A percentile compares a stretch with the other conserved stretches of the same genome.
Evolutionary conservation across 2,888 invertebrate genomes (phyloP).

Genomic region (Dasypolia templi): DNA sequence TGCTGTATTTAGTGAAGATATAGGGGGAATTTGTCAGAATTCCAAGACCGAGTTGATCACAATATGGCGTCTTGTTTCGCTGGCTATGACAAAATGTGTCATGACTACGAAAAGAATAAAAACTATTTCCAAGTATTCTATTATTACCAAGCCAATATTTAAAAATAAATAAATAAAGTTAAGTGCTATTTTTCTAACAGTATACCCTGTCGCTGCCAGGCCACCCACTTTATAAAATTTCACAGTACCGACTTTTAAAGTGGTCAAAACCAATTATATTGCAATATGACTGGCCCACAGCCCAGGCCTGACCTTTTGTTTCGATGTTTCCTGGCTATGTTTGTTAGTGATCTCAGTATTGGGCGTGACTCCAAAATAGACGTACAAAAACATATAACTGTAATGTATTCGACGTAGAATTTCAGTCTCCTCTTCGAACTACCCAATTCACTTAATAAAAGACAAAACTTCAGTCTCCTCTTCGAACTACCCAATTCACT

Average conservation of each 20-base stretch:
- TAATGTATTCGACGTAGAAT: slow-evolving; percentile 8
- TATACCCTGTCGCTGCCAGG: background rate
- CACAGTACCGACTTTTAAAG: slow-evolving; percentile 4
- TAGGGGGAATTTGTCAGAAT: background rate
- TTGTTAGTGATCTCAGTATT: background rate
- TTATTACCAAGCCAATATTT: slow-evolving; percentile 8
- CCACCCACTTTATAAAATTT: slow-evolving; percentile 20
- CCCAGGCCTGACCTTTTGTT: too few relatives aligned
- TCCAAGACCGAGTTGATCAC: background rate
- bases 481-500: slow-evolving; percentile 31
- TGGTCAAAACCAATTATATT: slow-evolving; percentile 15
- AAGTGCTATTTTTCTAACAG: slow-evolving; percentile 14
- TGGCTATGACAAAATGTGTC: background rate
- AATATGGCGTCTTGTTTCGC: background rate
- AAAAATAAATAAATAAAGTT: background rate
- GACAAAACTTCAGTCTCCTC: slow-evolving; percentile 31
- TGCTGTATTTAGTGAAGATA: slow-evolving; percentile 3
- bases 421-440: slow-evolving; percentile 22
- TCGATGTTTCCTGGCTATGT: background rate
- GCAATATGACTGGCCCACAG: slow-evolving; percentile 3
- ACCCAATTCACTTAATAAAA: slow-evolving; percentile 41
- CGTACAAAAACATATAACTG: background rate
- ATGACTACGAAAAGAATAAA: background rate
- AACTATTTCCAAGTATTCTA: slow-evolving; percentile 5
- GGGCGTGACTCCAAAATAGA: background rate